phyloP scores from a whole-genome alignment of 2,888 invertebrate genomes.

The Agonopterix arenella region DNA sequence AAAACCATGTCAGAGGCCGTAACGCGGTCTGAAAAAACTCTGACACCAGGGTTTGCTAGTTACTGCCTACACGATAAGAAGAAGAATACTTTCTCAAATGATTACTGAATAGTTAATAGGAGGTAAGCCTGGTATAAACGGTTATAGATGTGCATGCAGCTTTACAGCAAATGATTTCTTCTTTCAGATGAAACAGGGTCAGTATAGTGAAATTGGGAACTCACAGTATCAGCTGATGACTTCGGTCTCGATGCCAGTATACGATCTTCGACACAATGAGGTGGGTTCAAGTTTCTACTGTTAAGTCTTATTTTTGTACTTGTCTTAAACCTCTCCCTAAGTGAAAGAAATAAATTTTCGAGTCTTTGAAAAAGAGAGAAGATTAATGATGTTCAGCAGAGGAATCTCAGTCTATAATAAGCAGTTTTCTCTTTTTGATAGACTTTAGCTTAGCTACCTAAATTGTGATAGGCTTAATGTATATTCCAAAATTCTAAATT shows the following conservation, averaged over 20 bases:
- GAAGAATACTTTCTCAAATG: too few species aligned
- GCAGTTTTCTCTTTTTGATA: slow-evolving; percentile 5
- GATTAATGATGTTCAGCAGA: not conserved
- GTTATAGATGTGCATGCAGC: not conserved
- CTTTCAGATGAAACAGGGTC: slow-evolving; percentile 77
- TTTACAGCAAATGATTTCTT: not conserved
- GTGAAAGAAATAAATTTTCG: slow-evolving; percentile 1
- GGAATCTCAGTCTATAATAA: not conserved
- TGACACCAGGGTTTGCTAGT: too few species aligned
- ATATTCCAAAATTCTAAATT: slow-evolving; percentile 40
- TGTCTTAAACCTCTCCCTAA: not conserved
- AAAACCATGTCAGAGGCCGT: too few species aligned
- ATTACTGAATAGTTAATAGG: too few species aligned
- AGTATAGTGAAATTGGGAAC: slow-evolving; percentile 77
- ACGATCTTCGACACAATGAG: slow-evolving; percentile 90
- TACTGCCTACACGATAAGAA: too few species aligned
- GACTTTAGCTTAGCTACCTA: slow-evolving; percentile 1
- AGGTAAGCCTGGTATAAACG: too few species aligned
- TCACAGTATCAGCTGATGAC: slow-evolving; percentile 90
- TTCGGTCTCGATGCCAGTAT: slow-evolving; percentile 95
- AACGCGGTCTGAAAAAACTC: too few species aligned
- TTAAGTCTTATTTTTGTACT: slow-evolving; percentile 4
- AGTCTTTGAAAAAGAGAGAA: slow-evolving; percentile 21
- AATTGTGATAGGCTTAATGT: not conserved
- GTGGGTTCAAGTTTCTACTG: slow-evolving; percentile 69